phyloP scores from a whole-genome alignment of 35 echinoderm and acorn worm genomes.

The Lytechinus pictus region DNA sequence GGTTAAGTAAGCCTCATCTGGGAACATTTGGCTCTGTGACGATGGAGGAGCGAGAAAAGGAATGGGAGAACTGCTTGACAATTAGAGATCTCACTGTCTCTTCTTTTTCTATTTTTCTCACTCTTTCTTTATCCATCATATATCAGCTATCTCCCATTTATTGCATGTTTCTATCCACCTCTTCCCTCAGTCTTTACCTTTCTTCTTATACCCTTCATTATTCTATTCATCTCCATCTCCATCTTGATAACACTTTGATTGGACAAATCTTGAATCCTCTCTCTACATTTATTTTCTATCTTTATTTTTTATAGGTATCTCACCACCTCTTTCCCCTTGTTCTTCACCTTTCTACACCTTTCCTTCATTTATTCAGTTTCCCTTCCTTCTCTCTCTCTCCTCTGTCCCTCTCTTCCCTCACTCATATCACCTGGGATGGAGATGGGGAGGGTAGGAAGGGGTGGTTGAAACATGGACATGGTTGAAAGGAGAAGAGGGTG shows the following conservation, averaged over 20 bases:
- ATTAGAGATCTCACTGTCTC: not conserved
- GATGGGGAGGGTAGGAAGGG: not conserved
- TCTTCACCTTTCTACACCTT: not conserved
- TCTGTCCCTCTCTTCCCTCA: not conserved
- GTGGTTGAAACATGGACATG: not conserved
- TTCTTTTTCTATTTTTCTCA: not conserved
- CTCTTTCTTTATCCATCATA: not conserved
- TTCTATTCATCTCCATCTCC: too few species aligned
- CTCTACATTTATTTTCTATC: too few species aligned
- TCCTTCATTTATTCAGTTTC: too few species aligned
- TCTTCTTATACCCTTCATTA: too few species aligned
- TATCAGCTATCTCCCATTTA: not conserved
- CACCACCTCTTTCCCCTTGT: not conserved
- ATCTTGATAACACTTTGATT: too few species aligned
- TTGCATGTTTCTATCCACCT: too few species aligned
- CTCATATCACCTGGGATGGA: not conserved
- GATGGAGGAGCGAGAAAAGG: not conserved
- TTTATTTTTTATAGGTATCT: too few species aligned
- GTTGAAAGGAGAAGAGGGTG: not conserved
- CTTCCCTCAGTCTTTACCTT: too few species aligned
- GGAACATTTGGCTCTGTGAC: conserved; percentile 4
- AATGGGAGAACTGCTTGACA: conserved; percentile 27
- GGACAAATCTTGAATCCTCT: too few species aligned
- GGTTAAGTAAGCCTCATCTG: conserved; percentile 53
- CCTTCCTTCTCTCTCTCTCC: not conserved